phyloP scores from a whole-genome alignment of 2,797 vertebrate species.

The Chaetodon trifasciatus region DNA sequence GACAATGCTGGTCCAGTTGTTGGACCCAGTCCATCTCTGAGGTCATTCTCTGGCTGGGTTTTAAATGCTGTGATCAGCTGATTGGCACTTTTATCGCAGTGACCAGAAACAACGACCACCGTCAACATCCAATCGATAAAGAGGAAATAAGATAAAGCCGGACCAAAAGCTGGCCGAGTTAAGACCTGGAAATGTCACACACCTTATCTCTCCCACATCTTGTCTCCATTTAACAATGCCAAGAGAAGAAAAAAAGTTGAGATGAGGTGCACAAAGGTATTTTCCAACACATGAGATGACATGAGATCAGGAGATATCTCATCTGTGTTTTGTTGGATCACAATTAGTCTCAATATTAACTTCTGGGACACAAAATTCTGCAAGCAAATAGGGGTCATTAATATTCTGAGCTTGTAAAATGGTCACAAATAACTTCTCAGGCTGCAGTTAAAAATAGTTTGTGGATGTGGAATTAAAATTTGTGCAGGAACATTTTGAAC shows the following conservation, averaged over 20 bases:
- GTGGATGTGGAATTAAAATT: too few species aligned
- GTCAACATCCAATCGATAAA: conserved; percentile 51
- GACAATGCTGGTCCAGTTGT: background rate
- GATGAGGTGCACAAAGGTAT: background rate
- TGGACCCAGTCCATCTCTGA: conserved; percentile 39
- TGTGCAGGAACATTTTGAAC: too few species aligned
- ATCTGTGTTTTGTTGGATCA: conserved; percentile 3
- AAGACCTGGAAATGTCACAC: conserved; percentile 34
- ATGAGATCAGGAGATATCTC: background rate
- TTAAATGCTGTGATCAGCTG: conserved; percentile 49
- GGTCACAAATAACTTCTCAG: too few species aligned
- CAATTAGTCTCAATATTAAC: background rate
- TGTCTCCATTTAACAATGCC: conserved; percentile 4
- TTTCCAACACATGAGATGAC: background rate
- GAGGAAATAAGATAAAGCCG: conserved; percentile 52
- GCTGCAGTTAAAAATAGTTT: too few species aligned
- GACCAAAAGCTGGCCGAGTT: conserved; percentile 8
- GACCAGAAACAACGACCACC: conserved; percentile 37
- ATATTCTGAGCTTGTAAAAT: too few species aligned
- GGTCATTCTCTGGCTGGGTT: conserved; percentile 34
- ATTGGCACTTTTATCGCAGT: conserved; percentile 56
- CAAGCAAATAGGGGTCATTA: too few species aligned
- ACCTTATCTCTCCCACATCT: conserved; percentile 16
- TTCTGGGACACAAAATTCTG: background rate
- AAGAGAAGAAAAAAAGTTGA: background rate